Conservation (phyloP, 1,140 invertebrate species). For the Anastatus disparis region DNA sequence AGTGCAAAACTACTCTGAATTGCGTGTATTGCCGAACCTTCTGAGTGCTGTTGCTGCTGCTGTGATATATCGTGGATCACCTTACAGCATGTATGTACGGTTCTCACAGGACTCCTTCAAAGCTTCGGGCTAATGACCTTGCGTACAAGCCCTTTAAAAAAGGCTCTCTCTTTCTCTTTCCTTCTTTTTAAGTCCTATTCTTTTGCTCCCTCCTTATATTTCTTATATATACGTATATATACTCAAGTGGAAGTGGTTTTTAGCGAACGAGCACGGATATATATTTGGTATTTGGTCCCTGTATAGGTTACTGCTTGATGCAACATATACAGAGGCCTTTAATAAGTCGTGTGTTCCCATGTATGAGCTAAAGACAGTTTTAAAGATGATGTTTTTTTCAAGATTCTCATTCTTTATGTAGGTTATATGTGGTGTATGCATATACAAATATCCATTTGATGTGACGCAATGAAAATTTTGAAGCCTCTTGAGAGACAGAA, state of each 20-base stretch:
- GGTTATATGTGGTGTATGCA: too few relatives aligned
- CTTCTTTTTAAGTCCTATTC: conserved; percentile 10
- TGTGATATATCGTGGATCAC: background rate
- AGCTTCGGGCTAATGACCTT: conserved; percentile 55
- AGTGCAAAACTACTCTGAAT: too few relatives aligned
- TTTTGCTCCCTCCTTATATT: too few relatives aligned
- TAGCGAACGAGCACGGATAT: conserved; percentile 40
- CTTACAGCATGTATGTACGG: conserved; percentile 42
- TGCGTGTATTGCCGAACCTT: background rate
- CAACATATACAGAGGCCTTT: too few relatives aligned
- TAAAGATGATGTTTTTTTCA: too few relatives aligned
- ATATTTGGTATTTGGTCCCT: too few relatives aligned
- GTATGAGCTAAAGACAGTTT: too few relatives aligned
- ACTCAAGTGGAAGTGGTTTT: conserved; percentile 46
- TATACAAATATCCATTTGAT: background rate
- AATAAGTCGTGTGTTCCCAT: too few relatives aligned
- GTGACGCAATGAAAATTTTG: conserved; percentile 33
- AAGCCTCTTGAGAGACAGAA: conserved; percentile 32
- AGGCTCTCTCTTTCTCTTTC: conserved; percentile 3
- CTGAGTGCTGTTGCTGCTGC: too few relatives aligned
- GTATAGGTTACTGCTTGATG: too few relatives aligned
- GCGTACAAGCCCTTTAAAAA: conserved; percentile 54
- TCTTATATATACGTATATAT: too few relatives aligned
- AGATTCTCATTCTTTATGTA: too few relatives aligned
- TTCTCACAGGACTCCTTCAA: conserved; percentile 56